A percentile compares a stretch with the other conserved stretches of the same genome.
These are phyloP conservation scores for Hippocampus mohnikei DNA, from an alignment of 2,113 vertebrate species.

Conservation along the genomic window DNA sequence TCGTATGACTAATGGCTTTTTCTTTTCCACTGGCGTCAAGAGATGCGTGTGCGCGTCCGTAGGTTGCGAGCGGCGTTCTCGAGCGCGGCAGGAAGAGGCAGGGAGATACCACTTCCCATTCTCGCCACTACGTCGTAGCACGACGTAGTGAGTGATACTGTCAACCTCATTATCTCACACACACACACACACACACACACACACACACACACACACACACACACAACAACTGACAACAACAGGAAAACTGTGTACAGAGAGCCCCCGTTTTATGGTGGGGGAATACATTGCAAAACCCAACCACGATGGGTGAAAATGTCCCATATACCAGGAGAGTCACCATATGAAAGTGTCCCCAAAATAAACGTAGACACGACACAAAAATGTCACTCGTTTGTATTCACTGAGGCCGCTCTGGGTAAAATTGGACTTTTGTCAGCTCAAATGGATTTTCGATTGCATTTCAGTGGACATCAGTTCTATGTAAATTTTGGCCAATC, in stretches of 20 bases:
- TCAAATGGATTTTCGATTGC: too few species aligned
- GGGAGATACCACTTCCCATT: constrained; percentile 89
- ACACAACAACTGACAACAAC: too few species aligned
- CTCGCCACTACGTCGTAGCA: constrained; percentile 59
- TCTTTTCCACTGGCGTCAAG: constrained; percentile 89
- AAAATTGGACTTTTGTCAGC: too few species aligned
- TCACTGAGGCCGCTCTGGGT: too few species aligned
- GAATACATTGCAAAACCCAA: neutral
- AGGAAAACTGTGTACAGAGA: neutral
- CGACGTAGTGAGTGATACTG: constrained; percentile 17
- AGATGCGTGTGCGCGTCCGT: constrained; percentile 56
- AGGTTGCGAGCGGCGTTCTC: constrained; percentile 65
- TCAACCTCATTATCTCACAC: neutral
- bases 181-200: neutral
- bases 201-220: too few species aligned
- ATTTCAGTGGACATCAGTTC: too few species aligned
- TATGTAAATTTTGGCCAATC: too few species aligned
- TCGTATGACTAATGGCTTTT: constrained; percentile 90
- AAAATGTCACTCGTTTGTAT: too few species aligned
- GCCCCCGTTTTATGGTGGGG: neutral
- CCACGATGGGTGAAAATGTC: too few species aligned
- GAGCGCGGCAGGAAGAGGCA: constrained; percentile 86
- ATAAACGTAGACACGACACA: too few species aligned
- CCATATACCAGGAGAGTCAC: too few species aligned
- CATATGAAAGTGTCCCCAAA: too few species aligned